These are phyloP conservation scores for Perognathus longimembris DNA, from an alignment of 2,113 vertebrate species.

Conservation along the genomic window DNA sequence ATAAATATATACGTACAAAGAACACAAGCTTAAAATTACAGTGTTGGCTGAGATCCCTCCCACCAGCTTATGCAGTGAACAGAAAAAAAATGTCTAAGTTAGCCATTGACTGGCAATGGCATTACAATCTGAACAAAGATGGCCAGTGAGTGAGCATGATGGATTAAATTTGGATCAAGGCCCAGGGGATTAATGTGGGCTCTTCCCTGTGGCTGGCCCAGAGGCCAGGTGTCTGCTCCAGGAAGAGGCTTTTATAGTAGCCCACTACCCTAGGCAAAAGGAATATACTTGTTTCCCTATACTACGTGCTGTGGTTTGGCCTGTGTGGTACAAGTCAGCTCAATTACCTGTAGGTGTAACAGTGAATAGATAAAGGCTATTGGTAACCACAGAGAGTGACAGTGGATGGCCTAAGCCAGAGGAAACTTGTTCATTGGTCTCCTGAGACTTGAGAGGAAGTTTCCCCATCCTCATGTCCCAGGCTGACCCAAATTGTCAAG, in stretches of 20 bases:
- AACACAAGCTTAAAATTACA: conserved; percentile 58
- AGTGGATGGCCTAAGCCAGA: neutral
- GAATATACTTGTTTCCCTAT: neutral
- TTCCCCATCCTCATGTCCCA: neutral
- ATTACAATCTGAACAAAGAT: conserved; percentile 12
- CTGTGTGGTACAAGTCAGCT: neutral
- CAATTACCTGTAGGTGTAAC: neutral
- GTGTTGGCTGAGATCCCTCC: neutral
- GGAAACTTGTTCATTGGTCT: conserved; percentile 38
- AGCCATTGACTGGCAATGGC: neutral
- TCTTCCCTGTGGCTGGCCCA: neutral
- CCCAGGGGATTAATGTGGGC: neutral
- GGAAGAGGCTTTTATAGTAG: neutral
- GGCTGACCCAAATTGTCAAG: conserved; percentile 37
- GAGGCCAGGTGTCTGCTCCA: neutral
- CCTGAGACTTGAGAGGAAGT: conserved; percentile 58
- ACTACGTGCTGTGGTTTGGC: conserved; percentile 8
- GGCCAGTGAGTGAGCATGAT: neutral
- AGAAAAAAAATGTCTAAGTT: conserved; percentile 39
- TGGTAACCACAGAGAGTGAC: neutral
- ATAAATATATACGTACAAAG: conserved; percentile 72
- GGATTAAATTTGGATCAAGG: conserved; percentile 30
- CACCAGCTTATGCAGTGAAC: conserved; percentile 22
- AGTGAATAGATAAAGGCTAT: neutral
- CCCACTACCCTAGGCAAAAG: neutral